Percentiles rank a stretch among this genome's conserved stretches.
These are phyloP conservation scores for Pandion haliaetus DNA, from an alignment of 2,113 vertebrate species.

Conservation along the genomic window DNA sequence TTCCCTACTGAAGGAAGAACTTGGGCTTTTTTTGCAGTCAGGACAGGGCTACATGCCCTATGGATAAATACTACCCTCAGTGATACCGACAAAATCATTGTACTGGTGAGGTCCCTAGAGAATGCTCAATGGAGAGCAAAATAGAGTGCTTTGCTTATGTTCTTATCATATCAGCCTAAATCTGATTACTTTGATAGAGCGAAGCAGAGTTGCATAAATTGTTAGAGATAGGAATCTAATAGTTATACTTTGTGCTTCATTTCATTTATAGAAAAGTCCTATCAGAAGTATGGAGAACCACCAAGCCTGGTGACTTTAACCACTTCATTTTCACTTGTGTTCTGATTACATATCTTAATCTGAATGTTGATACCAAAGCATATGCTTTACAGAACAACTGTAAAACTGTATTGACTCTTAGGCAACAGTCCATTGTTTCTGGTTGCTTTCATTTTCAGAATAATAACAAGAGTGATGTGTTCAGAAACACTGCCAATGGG, in stretches of 20 bases:
- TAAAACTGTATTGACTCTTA: background rate
- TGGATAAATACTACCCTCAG: background rate
- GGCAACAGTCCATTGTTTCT: background rate
- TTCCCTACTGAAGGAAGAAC: background rate
- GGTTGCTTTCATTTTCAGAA: background rate
- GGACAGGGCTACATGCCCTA: background rate
- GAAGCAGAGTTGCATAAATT: background rate
- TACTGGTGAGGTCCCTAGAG: background rate
- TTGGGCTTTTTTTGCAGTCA: background rate
- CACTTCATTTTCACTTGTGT: background rate
- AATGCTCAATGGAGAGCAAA: rapidly evolving
- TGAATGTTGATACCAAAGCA: background rate
- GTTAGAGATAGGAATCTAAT: background rate
- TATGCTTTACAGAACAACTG: background rate
- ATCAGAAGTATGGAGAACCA: background rate
- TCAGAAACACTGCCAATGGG: background rate
- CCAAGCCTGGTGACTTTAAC: background rate
- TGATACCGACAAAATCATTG: background rate
- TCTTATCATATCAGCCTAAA: background rate
- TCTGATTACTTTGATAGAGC: background rate
- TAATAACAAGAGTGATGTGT: background rate
- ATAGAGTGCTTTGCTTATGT: background rate
- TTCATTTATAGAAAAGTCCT: background rate
- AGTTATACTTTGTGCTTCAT: background rate
- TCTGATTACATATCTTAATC: background rate